Evolutionary conservation across 1,140 invertebrate genomes (phyloP).

Genomic region (Maniola jurtina): DNA sequence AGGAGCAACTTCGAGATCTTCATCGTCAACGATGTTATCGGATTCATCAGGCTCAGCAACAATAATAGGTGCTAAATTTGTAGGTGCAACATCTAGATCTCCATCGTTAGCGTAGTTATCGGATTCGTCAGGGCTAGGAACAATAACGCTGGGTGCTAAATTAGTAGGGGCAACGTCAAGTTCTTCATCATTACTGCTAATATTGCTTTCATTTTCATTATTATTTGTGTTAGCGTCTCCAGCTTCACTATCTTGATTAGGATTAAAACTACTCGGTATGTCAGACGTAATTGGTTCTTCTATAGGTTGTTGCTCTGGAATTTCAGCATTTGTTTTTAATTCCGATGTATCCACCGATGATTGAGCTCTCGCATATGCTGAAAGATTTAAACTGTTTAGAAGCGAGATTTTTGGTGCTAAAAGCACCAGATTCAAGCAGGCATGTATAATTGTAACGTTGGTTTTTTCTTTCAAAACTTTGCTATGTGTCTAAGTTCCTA

Average conservation of each 20-base stretch:
- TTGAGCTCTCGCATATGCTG: constrained; percentile 7
- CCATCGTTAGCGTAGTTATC: neutral
- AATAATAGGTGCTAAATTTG: neutral
- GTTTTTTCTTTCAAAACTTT: too few species aligned
- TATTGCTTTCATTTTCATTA: neutral
- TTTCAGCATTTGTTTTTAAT: neutral
- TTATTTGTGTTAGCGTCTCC: neutral
- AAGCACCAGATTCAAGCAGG: too few species aligned
- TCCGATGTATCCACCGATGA: neutral
- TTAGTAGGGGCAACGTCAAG: neutral
- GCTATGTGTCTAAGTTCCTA: too few species aligned
- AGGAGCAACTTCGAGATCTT: constrained; percentile 1
- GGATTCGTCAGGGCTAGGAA: neutral
- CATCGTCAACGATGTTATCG: neutral
- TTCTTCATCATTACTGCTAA: neutral
- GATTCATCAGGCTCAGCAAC: neutral
- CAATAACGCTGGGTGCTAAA: neutral
- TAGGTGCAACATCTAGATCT: neutral
- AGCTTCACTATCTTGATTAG: constrained; percentile 10
- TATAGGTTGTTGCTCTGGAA: neutral
- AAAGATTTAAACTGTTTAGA: neutral
- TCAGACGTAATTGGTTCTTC: neutral
- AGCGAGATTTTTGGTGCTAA: neutral
- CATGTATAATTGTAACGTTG: too few species aligned
- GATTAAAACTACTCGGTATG: neutral